Base-by-base conservation (phyloP, 1,140 invertebrate species). In the Drosophila biarmipes region DNA sequence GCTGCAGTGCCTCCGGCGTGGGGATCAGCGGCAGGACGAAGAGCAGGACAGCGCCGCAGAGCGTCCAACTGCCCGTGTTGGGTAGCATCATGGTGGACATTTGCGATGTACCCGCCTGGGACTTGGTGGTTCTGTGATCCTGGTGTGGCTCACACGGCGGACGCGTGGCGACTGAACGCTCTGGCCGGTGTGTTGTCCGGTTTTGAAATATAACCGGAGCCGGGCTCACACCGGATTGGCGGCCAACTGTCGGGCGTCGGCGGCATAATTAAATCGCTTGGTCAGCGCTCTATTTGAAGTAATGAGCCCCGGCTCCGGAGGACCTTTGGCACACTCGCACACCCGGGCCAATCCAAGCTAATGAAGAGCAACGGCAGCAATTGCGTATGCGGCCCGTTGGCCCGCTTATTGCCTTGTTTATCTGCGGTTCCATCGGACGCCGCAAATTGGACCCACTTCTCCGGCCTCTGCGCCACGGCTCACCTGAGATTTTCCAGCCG, bases 361-460 rank as follows among this genome's bases (percentile, higher is more conserved):
- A 87, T 87, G 69, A 86, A 78, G 82, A 87, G 63, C 82, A 71
- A 87, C 74, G 78, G 74, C 78, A 78, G 76, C 74, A 82, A 81
- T 77, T 80, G 77, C 53, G 52, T 38, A 42, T 63, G 40, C 64
- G 59, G 27, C 40, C 40, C 49, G 38, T 27, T 29, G 46, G 58
- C 55, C 69, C 69, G 69, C 78, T 86, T 87, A 86, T 87, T 86
- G 74, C 37, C 78, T 86, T 86, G 79, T 87, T 86, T 86, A 87
- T 86, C 66, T 78, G 57, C 46, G 27, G 11, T 29, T 49, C 38
- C 19, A 19, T 15, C 27, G 29, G 35, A 17, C 35, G n/a, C 24
- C 21, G 14, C 72, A 63, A 85, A 85, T 84, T 84, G 80, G 73
- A 27, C 51, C 38, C 27, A 21, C 11, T 42, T 27, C 14, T 35